These are phyloP conservation scores for Centrocercus urophasianus DNA, from an alignment of 2,113 vertebrate genomes.

Conservation along the genomic window DNA sequence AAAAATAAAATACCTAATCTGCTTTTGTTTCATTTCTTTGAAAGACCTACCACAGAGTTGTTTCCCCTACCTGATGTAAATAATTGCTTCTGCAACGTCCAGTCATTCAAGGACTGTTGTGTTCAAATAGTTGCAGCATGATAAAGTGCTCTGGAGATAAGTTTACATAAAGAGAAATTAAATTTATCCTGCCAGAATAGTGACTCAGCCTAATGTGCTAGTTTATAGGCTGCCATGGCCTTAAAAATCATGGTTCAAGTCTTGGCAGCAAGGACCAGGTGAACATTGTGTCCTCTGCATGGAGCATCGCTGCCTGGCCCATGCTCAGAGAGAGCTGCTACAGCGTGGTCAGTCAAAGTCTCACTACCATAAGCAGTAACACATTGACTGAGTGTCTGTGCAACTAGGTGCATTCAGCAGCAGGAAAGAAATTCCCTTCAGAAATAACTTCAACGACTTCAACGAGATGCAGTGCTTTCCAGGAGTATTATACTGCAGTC, in stretches of 20 bases:
- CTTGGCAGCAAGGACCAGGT: slow-evolving; percentile 37
- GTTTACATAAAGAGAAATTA: slow-evolving; percentile 36
- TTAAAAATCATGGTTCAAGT: neutral
- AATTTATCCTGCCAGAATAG: slow-evolving; percentile 33
- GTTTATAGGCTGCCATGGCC: slow-evolving; percentile 36
- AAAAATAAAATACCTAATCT: slow-evolving; percentile 12
- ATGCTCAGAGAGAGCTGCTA: neutral
- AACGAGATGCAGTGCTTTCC: neutral
- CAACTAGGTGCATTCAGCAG: neutral
- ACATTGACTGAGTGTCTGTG: neutral
- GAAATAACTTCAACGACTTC: neutral
- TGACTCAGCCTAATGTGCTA: slow-evolving; percentile 57
- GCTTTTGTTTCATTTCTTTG: neutral
- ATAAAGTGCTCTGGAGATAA: slow-evolving; percentile 44
- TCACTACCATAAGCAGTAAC: neutral
- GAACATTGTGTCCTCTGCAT: slow-evolving; percentile 46
- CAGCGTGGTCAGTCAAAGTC: neutral
- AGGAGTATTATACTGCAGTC: neutral
- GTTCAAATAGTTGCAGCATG: neutral
- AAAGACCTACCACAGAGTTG: slow-evolving; percentile 32
- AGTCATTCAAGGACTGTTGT: neutral
- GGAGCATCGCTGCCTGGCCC: neutral
- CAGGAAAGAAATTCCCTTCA: neutral
- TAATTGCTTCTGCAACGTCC: neutral
- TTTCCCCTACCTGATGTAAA: slow-evolving; percentile 38